phyloP scores from a whole-genome alignment of 1,140 invertebrate genomes.

The Piezodorus guildinii region DNA sequence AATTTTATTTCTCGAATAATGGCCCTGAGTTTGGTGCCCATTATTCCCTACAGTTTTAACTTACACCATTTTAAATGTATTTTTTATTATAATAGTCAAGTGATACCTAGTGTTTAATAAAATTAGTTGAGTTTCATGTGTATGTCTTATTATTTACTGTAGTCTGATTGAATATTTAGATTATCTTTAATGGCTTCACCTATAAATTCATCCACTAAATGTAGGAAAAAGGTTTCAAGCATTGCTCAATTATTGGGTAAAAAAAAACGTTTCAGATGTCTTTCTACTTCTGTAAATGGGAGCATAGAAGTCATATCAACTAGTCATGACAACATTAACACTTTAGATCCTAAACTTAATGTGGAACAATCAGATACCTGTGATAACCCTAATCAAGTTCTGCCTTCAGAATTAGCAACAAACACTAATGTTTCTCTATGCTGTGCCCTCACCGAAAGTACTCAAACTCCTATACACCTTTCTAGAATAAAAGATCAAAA shows the following conservation, averaged over 20 bases:
- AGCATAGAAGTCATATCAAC: slow-evolving; percentile 17
- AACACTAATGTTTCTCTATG: slow-evolving; percentile 29
- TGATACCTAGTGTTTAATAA: too few relatives aligned
- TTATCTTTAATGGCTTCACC: background rate
- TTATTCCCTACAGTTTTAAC: too few relatives aligned
- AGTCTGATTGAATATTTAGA: too few relatives aligned
- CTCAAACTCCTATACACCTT: slow-evolving; percentile 22
- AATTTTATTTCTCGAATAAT: too few relatives aligned
- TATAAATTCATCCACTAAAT: background rate
- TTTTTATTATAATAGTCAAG: too few relatives aligned
- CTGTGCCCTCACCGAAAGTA: slow-evolving; percentile 29
- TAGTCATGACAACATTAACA: background rate
- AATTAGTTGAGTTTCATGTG: too few relatives aligned
- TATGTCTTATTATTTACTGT: too few relatives aligned
- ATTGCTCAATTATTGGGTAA: slow-evolving; percentile 17
- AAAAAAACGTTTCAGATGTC: slow-evolving; percentile 23
- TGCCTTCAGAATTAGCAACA: slow-evolving; percentile 15
- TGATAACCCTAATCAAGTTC: background rate
- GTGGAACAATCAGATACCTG: background rate
- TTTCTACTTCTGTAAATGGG: slow-evolving; percentile 15
- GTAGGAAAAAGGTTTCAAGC: slow-evolving; percentile 14
- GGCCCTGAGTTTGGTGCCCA: too few relatives aligned
- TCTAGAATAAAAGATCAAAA: slow-evolving; percentile 15
- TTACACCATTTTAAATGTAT: too few relatives aligned
- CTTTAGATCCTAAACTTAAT: background rate